Conservation (phyloP, 1,140 invertebrate genomes). For the Bombus picipes region DNA sequence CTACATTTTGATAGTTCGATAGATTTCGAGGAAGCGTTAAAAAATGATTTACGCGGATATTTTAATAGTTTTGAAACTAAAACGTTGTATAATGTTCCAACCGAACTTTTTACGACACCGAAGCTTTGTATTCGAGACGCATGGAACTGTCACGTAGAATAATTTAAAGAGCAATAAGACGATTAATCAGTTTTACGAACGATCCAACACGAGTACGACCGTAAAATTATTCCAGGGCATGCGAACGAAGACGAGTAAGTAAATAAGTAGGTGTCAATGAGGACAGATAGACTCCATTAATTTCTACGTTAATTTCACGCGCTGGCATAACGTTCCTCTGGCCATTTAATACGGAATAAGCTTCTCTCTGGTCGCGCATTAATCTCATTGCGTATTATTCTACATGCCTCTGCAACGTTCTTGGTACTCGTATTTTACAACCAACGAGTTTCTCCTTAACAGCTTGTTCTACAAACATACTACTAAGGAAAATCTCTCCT, state of each 20-base stretch:
- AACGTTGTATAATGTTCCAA: accelerated
- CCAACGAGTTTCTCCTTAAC: not conserved
- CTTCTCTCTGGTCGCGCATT: not conserved
- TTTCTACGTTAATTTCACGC: not conserved
- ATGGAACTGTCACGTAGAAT: not conserved
- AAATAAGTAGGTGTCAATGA: not conserved
- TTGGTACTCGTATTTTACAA: not conserved
- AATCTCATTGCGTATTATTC: not conserved
- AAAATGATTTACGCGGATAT: not conserved
- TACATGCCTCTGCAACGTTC: accelerated
- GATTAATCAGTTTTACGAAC: not conserved
- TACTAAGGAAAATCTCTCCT: no score
- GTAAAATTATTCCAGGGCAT: not conserved
- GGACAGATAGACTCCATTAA: not conserved
- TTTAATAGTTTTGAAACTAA: not conserved
- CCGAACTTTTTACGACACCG: not conserved
- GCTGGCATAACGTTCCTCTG: no score
- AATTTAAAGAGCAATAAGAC: not conserved
- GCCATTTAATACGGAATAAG: no score
- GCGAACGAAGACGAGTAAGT: not conserved
- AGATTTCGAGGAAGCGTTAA: not conserved
- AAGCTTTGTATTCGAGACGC: not conserved
- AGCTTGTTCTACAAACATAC: not conserved
- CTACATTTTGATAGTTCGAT: no score
- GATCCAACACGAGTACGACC: not conserved